Percentiles rank a stretch among this genome's conserved stretches.
These are phyloP conservation scores for Hybognathus amarus DNA, from an alignment of 2,797 vertebrate species.

Conservation along the genomic window DNA sequence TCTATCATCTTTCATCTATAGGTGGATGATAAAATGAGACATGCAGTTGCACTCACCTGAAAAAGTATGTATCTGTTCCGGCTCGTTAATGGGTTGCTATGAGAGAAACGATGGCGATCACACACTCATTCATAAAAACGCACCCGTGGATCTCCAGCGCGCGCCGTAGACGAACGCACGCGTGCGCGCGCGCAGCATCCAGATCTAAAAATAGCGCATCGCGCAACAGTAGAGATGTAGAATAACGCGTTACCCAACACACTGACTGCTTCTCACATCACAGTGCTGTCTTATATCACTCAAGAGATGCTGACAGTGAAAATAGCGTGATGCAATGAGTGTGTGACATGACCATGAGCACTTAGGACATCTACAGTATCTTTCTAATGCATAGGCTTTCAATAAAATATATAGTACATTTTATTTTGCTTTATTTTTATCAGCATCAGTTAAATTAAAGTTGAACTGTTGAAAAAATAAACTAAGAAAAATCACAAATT, in stretches of 20 bases:
- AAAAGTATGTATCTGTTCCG: background rate
- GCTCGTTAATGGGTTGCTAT: background rate
- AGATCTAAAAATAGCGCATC: slow-evolving; percentile 55
- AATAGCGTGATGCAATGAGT: background rate
- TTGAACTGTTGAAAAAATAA: background rate
- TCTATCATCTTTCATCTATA: background rate
- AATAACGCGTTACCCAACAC: slow-evolving; percentile 1
- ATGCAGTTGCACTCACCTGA: slow-evolving; percentile 10
- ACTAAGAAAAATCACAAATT: background rate
- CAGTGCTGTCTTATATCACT: background rate
- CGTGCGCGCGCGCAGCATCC: background rate
- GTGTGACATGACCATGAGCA: background rate
- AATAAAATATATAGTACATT: background rate
- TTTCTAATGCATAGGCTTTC: background rate
- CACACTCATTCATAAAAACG: slow-evolving; percentile 38
- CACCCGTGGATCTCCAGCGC: slow-evolving; percentile 14
- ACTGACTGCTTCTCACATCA: background rate
- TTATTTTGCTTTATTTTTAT: background rate
- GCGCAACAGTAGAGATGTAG: slow-evolving; percentile 38
- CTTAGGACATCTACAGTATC: too few species aligned
- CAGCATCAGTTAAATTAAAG: background rate
- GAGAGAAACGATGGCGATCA: slow-evolving; percentile 5
- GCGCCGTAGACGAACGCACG: background rate
- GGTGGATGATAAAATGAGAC: background rate
- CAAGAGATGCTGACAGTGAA: background rate